A percentile compares a stretch with the other conserved stretches of the same genome.
These are phyloP conservation scores for Sanderia malayensis DNA, from an alignment of 30 jellyfish, hydroid and myxozoan genomes.

Conservation along the genomic window DNA sequence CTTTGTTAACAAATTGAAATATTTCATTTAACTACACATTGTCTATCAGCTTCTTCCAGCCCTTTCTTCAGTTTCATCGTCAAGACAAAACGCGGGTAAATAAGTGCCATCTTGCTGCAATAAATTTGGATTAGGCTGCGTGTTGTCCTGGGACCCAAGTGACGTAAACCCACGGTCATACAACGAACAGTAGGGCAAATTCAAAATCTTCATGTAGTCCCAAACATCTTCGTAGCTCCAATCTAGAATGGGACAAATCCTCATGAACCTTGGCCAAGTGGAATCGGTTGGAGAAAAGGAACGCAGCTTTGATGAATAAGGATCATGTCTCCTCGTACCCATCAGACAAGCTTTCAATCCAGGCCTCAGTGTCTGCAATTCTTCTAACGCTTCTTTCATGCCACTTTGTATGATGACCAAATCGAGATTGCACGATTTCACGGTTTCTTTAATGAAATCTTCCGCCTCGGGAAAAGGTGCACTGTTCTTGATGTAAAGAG, in stretches of 20 bases:
- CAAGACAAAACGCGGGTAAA: constrained; percentile 74
- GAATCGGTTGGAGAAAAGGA: constrained; percentile 85
- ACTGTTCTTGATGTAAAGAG: constrained; percentile 66
- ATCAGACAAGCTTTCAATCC: constrained; percentile 77
- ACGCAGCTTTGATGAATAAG: constrained; percentile 73
- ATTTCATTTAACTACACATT: background rate
- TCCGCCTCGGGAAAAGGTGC: constrained; percentile 90
- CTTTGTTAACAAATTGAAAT: too few species aligned
- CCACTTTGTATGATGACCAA: constrained; percentile 63
- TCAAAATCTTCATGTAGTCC: constrained; percentile 56
- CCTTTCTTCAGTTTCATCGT: constrained; percentile 71
- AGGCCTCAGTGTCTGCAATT: constrained; percentile 59
- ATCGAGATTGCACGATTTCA: constrained; percentile 43
- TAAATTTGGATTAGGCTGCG: constrained; percentile 71
- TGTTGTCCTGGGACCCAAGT: constrained; percentile 74
- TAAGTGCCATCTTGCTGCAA: constrained; percentile 70
- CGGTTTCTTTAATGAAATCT: constrained; percentile 64
- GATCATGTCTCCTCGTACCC: constrained; percentile 99
- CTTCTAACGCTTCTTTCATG: constrained; percentile 77
- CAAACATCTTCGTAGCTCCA: constrained; percentile 96
- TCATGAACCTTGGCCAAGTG: constrained; percentile 92
- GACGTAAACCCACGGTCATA: constrained; percentile 96
- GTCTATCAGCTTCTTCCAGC: constrained; percentile 43
- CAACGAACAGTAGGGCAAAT: constrained; percentile 76
- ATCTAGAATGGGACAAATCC: constrained; percentile 87